Percentiles rank a stretch among this genome's conserved stretches.
Conservation (phyloP, 2,888 invertebrate species). For the Marronus borbonicus region DNA sequence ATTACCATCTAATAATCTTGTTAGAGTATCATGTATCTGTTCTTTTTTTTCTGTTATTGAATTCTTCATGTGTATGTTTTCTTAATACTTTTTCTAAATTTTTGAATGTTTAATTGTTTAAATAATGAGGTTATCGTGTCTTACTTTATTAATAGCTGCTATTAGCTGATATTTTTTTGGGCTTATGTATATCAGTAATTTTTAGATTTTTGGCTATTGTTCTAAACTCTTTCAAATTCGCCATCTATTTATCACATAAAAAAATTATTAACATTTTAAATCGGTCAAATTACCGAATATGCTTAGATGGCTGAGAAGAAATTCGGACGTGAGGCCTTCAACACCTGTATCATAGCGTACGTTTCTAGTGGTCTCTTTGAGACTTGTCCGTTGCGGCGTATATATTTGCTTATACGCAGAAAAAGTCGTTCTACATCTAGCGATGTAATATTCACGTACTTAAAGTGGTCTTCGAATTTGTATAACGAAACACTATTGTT, state of each 20-base stretch:
- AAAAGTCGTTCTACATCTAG: no score
- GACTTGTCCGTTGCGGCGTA: no score
- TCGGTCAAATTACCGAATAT: neutral
- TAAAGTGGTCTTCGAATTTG: no score
- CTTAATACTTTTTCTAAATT: constrained; percentile 14
- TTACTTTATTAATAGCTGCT: constrained; percentile 14
- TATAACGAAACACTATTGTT: no score
- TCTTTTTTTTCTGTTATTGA: neutral
- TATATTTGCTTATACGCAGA: no score
- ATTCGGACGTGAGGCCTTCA: no score
- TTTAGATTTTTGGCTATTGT: constrained; percentile 11
- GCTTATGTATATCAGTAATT: constrained; percentile 12
- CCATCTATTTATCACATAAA: constrained; percentile 1
- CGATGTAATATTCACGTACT: no score
- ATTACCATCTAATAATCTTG: neutral
- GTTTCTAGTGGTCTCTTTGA: no score
- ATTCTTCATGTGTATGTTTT: constrained; percentile 5
- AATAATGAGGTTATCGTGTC: neutral
- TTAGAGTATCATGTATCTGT: constrained; percentile 4
- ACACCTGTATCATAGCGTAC: no score
- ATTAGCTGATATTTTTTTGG: constrained; percentile 5
- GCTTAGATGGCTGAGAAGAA: no score
- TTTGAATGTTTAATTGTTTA: constrained; percentile 11
- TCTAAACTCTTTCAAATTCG: constrained; percentile 23
- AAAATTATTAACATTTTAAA: neutral